Base-by-base conservation (phyloP, 1,140 invertebrate species). In the Drosophila oshimai region DNA sequence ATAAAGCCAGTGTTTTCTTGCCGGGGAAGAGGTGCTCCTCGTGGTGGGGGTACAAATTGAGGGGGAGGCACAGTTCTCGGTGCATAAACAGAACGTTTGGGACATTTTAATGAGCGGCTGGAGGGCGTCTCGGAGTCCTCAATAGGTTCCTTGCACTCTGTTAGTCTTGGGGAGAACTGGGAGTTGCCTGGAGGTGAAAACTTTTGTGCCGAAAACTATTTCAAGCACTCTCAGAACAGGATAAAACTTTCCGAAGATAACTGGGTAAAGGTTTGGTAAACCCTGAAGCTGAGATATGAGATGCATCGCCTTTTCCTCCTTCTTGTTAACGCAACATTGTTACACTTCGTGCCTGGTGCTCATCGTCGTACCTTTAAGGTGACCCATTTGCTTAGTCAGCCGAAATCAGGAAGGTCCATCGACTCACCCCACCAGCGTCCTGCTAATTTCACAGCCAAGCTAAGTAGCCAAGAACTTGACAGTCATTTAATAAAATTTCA, bases 401-500 rank as follows among this genome's bases (percentile, higher is more conserved):
- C 24, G 10, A 39, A n/a, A 20, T 12, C 41, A 15, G 7, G 50
- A 20, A 24, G 2, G 31, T 18, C 49, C 57, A n/a, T 18, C 24
- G 42, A 54, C 3, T 31, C 10, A 9, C 9, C 26, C 36, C 36
- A 9, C 26, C 31, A 39, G 17, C 15, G 13, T 20, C 29, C 34
- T 28, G 53, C 70, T 75, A 79, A 84, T 79, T 81, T 79, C 60
- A 51, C 28, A 37, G 47, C 47, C 20, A 67, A 65, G 50, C 53
- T 49, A 62, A 73, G 61, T 54, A 68, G 67, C 55, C 54, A 68
- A 74, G 57, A 71, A 71, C 58, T 79, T 86, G 70, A 64, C 46
- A 61, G 75, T 79, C 79, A 60, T 86, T 84, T 84, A 86, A 86
- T 86, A 79, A 86, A 84, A 84, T 84, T 86, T 80, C 60, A 86